Percentiles rank a stretch among this genome's conserved stretches.
phyloP scores from a whole-genome alignment of 2,888 invertebrate genomes.

The Stramonita haemastoma region DNA sequence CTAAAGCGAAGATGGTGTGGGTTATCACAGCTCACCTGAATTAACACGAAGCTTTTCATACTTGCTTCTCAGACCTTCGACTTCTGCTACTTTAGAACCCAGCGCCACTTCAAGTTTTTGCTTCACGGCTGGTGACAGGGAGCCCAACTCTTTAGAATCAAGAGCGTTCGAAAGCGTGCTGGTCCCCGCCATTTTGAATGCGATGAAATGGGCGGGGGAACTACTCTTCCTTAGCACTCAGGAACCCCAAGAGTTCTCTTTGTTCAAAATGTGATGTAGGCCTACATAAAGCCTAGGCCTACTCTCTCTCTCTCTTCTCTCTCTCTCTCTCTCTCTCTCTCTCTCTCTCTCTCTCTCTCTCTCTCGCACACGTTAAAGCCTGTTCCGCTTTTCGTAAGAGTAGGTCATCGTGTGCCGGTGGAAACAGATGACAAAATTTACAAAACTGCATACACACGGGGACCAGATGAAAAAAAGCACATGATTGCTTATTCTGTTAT shows the following conservation, averaged over 20 bases:
- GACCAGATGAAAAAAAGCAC: too few relatives aligned
- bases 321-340: neutral
- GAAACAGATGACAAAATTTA: too few relatives aligned
- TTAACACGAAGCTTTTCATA: slow-evolving; percentile 66
- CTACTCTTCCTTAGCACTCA: neutral
- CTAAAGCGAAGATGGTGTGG: too few relatives aligned
- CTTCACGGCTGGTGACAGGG: slow-evolving; percentile 52
- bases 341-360: neutral
- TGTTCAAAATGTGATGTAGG: neutral
- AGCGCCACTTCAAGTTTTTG: slow-evolving; percentile 58
- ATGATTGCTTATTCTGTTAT: too few relatives aligned
- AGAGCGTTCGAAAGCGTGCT: slow-evolving; percentile 56
- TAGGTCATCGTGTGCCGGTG: too few relatives aligned
- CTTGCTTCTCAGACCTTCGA: slow-evolving; percentile 60
- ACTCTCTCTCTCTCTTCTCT: neutral
- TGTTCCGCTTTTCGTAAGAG: too few relatives aligned
- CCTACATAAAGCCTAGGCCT: neutral
- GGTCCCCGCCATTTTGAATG: slow-evolving; percentile 63
- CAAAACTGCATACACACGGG: too few relatives aligned
- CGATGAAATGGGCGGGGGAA: neutral
- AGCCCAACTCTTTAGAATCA: slow-evolving; percentile 53
- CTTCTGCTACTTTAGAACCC: slow-evolving; percentile 48
- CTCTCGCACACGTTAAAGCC: too few relatives aligned
- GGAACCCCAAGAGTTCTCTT: neutral
- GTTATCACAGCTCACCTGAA: slow-evolving; percentile 59